phyloP scores from a whole-genome alignment of 2,797 vertebrate species.

The Harpagifer antarcticus region DNA sequence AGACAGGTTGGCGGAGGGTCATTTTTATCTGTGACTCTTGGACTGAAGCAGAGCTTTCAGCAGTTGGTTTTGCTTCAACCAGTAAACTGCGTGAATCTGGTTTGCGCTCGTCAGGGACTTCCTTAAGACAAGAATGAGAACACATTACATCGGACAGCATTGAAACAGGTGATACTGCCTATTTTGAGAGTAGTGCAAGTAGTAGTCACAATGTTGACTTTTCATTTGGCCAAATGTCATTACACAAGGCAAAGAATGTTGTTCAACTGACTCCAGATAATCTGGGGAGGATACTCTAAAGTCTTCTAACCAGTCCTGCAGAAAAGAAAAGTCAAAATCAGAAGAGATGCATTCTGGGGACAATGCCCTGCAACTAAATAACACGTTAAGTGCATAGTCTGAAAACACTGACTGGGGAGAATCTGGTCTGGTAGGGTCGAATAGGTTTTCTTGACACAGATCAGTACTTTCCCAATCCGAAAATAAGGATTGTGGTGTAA shows the following conservation, averaged over 20 bases:
- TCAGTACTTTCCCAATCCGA: too few species aligned
- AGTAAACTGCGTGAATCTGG: neutral
- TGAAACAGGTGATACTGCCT: constrained; percentile 20
- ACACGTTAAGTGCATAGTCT: neutral
- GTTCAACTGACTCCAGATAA: constrained; percentile 1
- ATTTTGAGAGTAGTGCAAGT: constrained; percentile 5
- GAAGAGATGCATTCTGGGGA: neutral
- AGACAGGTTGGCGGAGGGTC: neutral
- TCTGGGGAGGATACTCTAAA: constrained; percentile 43
- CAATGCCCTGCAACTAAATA: neutral
- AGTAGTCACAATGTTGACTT: constrained; percentile 17
- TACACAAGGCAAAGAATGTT: accelerated
- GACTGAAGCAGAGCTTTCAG: neutral
- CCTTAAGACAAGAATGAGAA: neutral
- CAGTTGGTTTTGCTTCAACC: neutral
- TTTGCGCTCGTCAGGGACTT: constrained; percentile 10
- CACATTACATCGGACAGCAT: constrained; percentile 10
- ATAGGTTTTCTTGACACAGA: neutral
- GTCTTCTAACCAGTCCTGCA: constrained; percentile 22
- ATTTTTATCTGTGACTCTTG: neutral
- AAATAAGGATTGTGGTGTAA: too few species aligned
- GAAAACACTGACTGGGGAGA: constrained; percentile 5
- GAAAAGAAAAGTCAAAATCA: constrained; percentile 26
- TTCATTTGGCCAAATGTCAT: neutral
- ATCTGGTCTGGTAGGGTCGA: neutral